A percentile compares a stretch with the other conserved stretches of the same genome.
phyloP scores from a whole-genome alignment of 1,140 invertebrate species.

The Nephila pilipes region DNA sequence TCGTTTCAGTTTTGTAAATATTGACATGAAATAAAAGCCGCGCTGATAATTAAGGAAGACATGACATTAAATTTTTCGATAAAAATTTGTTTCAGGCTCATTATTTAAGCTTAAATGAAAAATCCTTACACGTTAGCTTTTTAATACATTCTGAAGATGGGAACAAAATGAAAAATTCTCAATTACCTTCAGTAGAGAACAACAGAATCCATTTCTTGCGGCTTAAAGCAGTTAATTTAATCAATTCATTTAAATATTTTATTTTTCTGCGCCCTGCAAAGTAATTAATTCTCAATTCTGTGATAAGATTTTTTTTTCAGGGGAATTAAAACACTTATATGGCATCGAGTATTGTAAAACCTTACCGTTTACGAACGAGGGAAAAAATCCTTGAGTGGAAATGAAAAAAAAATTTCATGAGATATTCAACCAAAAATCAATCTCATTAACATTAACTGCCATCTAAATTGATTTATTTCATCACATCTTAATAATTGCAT shows the following conservation, averaged over 20 bases:
- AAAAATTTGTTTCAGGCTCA: no score
- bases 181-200: not conserved
- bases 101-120: no score
- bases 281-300: not conserved
- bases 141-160: not conserved
- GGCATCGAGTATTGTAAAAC: not conserved
- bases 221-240: not conserved
- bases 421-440: slow-evolving; percentile 30
- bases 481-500: slow-evolving; percentile 23
- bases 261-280: not conserved
- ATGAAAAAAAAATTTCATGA: not conserved
- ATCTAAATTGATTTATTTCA: slow-evolving; percentile 28
- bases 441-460: slow-evolving; percentile 23
- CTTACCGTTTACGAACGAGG: not conserved
- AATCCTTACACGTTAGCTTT: no score
- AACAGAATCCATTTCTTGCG: not conserved
- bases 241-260: slow-evolving; percentile 14
- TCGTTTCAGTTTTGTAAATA: no score
- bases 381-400: not conserved
- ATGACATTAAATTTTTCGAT: no score
- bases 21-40: no score
- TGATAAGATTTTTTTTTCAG: not conserved
- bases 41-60: no score
- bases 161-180: not conserved
- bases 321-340: not conserved